Conservation (phyloP, 2,888 invertebrate genomes). For the Lordiphosa fenestrarum region DNA sequence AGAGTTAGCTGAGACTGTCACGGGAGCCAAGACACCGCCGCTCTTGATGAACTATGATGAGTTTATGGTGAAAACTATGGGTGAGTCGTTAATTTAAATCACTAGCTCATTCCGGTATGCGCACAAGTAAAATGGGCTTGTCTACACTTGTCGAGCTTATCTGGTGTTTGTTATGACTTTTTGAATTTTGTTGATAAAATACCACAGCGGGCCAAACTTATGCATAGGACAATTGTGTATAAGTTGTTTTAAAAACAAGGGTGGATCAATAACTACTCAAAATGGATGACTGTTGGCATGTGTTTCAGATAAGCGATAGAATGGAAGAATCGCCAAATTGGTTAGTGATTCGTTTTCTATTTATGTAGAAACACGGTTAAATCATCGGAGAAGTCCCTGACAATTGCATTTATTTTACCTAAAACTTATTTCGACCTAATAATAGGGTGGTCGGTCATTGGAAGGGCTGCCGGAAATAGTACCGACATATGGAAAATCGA, state of each 20-base stretch:
- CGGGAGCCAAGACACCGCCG: conserved; percentile 47
- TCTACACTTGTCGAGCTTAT: conserved; percentile 50
- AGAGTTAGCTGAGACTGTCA: conserved; percentile 46
- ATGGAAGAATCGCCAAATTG: too few species aligned
- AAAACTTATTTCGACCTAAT: too few species aligned
- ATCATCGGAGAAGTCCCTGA: too few species aligned
- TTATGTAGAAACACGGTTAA: too few species aligned
- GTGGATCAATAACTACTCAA: too few species aligned
- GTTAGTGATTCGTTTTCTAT: too few species aligned
- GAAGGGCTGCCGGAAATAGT: too few species aligned
- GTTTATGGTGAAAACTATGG: conserved; percentile 59
- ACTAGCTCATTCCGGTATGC: neutral
- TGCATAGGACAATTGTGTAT: conserved; percentile 21
- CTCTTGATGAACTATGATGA: conserved; percentile 62
- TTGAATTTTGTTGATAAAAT: conserved; percentile 59
- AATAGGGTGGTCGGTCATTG: too few species aligned
- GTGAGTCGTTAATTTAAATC: conserved; percentile 36
- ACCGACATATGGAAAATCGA: too few species aligned
- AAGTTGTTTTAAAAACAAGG: neutral
- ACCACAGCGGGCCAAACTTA: conserved; percentile 29
- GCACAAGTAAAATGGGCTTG: conserved; percentile 4
- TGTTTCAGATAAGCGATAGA: too few species aligned
- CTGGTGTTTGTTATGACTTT: conserved; percentile 59
- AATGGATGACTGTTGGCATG: too few species aligned
- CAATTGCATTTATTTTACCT: too few species aligned